Conservation (phyloP, 2,888 invertebrate species). For the Lottia gigantea region DNA sequence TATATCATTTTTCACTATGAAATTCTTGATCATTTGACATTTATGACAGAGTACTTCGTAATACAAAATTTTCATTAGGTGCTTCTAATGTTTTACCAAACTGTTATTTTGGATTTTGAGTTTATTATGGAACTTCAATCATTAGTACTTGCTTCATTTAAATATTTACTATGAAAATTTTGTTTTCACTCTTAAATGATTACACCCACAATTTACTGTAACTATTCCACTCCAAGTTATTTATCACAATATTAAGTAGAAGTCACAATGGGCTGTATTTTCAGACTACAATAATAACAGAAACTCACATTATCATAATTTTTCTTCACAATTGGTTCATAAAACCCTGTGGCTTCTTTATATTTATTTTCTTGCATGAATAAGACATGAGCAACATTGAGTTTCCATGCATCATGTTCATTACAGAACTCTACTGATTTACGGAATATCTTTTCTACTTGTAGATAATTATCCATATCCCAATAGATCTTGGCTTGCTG, state of each 20-base stretch:
- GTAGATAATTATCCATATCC: conserved; percentile 94
- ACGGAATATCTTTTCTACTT: conserved; percentile 96
- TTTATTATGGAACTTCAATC: no score
- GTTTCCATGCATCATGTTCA: conserved; percentile 95
- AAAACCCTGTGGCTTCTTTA: conserved; percentile 96
- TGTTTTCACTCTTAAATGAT: no score
- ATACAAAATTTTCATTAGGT: no score
- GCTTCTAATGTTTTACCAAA: no score
- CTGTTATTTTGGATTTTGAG: no score
- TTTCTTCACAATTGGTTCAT: conserved; percentile 96
- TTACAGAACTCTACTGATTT: conserved; percentile 98
- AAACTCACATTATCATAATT: conserved; percentile 80
- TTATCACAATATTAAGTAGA: background rate
- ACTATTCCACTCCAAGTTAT: background rate
- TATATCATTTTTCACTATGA: no score
- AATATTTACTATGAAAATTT: no score
- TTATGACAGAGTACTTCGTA: no score
- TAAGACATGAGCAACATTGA: conserved; percentile 97
- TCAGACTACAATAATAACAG: background rate
- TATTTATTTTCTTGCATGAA: conserved; percentile 99
- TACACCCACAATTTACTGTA: no score
- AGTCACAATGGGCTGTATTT: no score
- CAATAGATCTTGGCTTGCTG: conserved; percentile 98
- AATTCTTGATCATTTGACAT: no score
- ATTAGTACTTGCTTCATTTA: no score